phyloP scores from a whole-genome alignment of 2,113 vertebrate species.

The Illadopsis cleaveri region DNA sequence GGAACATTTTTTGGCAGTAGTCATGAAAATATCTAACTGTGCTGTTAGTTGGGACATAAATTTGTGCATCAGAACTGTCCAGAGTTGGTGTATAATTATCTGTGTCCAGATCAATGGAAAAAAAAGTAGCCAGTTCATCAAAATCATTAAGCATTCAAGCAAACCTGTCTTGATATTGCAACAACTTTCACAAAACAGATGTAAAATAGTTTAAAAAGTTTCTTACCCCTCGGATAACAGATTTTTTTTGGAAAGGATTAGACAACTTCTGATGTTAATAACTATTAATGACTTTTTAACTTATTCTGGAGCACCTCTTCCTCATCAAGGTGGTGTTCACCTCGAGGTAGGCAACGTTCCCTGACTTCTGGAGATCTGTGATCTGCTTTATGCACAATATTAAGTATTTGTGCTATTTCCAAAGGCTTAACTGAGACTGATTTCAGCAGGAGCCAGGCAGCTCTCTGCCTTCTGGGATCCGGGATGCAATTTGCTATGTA shows the following conservation, averaged over 20 bases:
- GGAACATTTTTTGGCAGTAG: accelerated
- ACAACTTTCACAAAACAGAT: not conserved
- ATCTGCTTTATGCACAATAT: not conserved
- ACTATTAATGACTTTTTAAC: not conserved
- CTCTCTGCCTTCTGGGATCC: not conserved
- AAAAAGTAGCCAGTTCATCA: not conserved
- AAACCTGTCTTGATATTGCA: not conserved
- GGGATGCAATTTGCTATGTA: not conserved
- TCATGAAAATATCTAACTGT: not conserved
- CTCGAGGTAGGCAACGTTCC: accelerated
- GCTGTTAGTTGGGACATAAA: not conserved
- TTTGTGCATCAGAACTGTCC: accelerated
- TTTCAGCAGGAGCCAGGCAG: not conserved
- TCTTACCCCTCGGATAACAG: not conserved
- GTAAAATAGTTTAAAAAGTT: not conserved
- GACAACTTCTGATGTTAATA: not conserved
- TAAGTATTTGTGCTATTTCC: not conserved
- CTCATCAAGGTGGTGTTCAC: not conserved
- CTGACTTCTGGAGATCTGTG: not conserved
- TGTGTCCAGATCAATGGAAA: not conserved
- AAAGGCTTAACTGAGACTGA: not conserved
- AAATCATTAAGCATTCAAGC: not conserved
- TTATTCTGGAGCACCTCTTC: not conserved
- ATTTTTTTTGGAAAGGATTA: not conserved
- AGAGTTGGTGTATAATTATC: not conserved